Evolutionary conservation across 2,888 invertebrate species (phyloP), one percentile per base, ranked within the genome.

Genomic region (Mesoligia furuncula): DNA sequence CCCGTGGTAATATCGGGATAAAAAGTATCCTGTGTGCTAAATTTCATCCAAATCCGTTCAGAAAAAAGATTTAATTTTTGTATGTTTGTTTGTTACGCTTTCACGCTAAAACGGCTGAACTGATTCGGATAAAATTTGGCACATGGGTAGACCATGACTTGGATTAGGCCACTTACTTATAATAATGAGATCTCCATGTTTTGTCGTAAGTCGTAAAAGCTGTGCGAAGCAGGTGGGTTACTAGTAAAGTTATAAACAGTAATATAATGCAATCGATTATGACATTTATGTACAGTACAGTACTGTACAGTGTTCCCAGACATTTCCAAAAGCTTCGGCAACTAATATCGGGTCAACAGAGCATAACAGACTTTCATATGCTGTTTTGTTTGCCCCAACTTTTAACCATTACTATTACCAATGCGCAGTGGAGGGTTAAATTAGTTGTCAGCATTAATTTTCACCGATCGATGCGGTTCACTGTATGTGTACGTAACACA

Each of bases 361-460:
- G 75, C 84, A 84, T 83, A 62, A 69, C 74, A 45, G 11, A 73
- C 54, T 65, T 75, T n/a, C 70, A 64, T 48, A 79, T 75, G 84
- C 72, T 65, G 64, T 57, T 75, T 79, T 75, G 80, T n/a, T n/a
- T n/a, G 62, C 75, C 83, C 71, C 75, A 74, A 67, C 51, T 71
- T 61, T 82, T 42, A 39, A 42, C 42, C 0, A 11, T 39, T 39
- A 67, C 45, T 71, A 64, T 75, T 83, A 81, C 69, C 42, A 73
- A 42, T 75, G 70, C 48, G 59, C 80, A 84, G 48, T 66, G 64
- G 65, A 83, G 75, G 80, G 68, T 80, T 73, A 84, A 83, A 83
- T 83, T 83, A 72, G 39, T 27, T 68, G 84, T 62, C 80, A 65
- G 62, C 68, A 69, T 73, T 39, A 62, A 73, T 79, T 83, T 79